These are phyloP conservation scores for Atta colombica DNA, from an alignment of 1,140 invertebrate genomes.

Conservation along the genomic window DNA sequence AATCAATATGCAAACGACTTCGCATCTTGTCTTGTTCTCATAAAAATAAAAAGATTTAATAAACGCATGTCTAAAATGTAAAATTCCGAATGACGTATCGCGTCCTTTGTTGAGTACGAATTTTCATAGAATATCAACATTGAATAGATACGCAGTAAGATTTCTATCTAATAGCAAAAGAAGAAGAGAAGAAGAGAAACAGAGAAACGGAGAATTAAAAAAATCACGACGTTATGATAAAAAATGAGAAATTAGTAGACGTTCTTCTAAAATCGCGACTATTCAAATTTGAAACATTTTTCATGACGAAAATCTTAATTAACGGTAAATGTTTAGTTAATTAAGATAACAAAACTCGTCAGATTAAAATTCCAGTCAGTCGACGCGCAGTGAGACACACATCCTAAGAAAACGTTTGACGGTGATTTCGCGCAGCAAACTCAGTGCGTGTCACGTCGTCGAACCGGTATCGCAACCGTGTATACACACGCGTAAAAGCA, in stretches of 20 bases:
- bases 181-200: too few relatives aligned
- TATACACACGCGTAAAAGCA: slow-evolving; percentile 65
- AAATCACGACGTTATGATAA: not conserved
- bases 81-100: slow-evolving; percentile 20
- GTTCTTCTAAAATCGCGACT: not conserved
- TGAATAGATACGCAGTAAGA: not conserved
- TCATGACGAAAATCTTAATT: not conserved
- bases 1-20: slow-evolving; percentile 55
- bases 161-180: not conserved
- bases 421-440: slow-evolving; percentile 24
- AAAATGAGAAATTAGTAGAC: not conserved
- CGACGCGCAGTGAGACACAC: not conserved
- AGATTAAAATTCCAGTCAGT: slow-evolving; percentile 16
- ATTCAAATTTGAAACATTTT: too few relatives aligned
- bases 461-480: slow-evolving; percentile 48
- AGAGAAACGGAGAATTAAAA: not conserved
- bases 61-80: slow-evolving; percentile 7
- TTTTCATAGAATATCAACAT: not conserved
- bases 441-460: slow-evolving; percentile 22
- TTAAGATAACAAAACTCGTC: not conserved
- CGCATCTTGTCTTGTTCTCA: slow-evolving; percentile 14
- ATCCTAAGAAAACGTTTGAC: slow-evolving; percentile 25
- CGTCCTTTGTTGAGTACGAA: not conserved
- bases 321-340: not conserved
- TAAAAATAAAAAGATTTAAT: slow-evolving; percentile 42